Conservation (phyloP, 2,888 invertebrate species). For the Eupelmus urozonus region DNA sequence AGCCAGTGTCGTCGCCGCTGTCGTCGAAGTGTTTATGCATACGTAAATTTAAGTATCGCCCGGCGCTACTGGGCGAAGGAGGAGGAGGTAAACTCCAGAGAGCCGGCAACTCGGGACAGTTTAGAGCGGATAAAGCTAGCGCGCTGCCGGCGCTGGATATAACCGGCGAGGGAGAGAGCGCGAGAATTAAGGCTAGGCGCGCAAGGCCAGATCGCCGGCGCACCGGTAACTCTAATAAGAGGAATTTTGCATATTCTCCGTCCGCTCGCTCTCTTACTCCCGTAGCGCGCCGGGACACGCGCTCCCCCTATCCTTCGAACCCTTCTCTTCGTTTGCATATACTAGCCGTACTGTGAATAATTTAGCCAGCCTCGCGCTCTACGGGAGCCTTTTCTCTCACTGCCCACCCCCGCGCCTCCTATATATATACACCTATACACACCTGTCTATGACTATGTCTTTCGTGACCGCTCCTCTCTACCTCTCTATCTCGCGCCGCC, state of each 20-base stretch:
- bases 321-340: conserved; percentile 73
- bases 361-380: conserved; percentile 70
- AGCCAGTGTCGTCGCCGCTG: background rate
- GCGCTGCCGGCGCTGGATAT: background rate
- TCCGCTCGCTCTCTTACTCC: conserved; percentile 51
- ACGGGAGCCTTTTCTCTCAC: background rate
- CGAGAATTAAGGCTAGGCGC: conserved; percentile 2
- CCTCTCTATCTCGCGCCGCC: background rate
- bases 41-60: conserved; percentile 54
- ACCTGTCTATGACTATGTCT: conserved; percentile 17
- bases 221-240: conserved; percentile 73
- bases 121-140: conserved; percentile 55
- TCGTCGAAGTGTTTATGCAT: conserved; percentile 49
- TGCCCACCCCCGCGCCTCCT: background rate
- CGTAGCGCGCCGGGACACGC: conserved; percentile 57
- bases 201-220: conserved; percentile 54
- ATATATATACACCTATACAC: background rate
- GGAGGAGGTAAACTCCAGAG: conserved; percentile 30
- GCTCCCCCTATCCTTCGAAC: conserved; percentile 63
- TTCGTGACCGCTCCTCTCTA: background rate
- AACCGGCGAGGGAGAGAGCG: conserved; percentile 1
- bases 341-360: conserved; percentile 74
- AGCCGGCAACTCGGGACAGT: conserved; percentile 27
- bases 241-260: conserved; percentile 74
- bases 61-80: background rate